Base-by-base conservation (phyloP, 1,140 invertebrate genomes). In the Stegodyphus dumicola region DNA sequence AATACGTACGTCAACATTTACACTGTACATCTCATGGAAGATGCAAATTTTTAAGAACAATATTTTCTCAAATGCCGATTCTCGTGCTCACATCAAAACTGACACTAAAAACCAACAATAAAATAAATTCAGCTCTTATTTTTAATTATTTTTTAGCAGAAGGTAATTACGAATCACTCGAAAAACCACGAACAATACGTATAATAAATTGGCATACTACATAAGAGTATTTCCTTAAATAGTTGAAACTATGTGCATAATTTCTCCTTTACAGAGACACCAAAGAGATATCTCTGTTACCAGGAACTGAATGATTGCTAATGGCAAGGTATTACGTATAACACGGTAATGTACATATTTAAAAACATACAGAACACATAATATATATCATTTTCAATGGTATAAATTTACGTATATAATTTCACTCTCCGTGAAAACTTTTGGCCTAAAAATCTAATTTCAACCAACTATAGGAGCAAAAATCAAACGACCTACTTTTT, bases 1-100 rank as follows among this genome's bases (percentile, higher is more conserved):
- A 73, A 77, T 86, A 86, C 84, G 84, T 78, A 86, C 84, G 76
- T 71, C 54, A 78, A 86, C 84, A 86, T 86, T 86, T 86, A 86
- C 84, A 86, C 75, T 86, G 84, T 86, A 77, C 84, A 86, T 86
- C 84, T 84, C 64, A 77, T 86, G 76, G 69, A 51, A 86, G 84
- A 86, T 86, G 84, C 75, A 86, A 77, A 81, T 66, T 77, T 86
- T 85, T 76, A 77, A 85, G 83, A 85, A 85, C 74, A 85, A 65
- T 77, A 52, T 77, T 76, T 77, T 71, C 7, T 33, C 48, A 77
- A 78, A 77, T 49, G 64, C 18, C 54, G 52, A 69, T 85, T 85
- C 53, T n/a, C 15, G 54, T 81, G 18, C 33, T 85, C 49, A 77
- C 81, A 85, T 85, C 65, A 85, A 85, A 76, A 70, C 74, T 69